Percentiles rank a stretch among this genome's conserved stretches.
phyloP scores from a whole-genome alignment of 2,113 vertebrate genomes.

The Machaerirhynchus nigripectus region DNA sequence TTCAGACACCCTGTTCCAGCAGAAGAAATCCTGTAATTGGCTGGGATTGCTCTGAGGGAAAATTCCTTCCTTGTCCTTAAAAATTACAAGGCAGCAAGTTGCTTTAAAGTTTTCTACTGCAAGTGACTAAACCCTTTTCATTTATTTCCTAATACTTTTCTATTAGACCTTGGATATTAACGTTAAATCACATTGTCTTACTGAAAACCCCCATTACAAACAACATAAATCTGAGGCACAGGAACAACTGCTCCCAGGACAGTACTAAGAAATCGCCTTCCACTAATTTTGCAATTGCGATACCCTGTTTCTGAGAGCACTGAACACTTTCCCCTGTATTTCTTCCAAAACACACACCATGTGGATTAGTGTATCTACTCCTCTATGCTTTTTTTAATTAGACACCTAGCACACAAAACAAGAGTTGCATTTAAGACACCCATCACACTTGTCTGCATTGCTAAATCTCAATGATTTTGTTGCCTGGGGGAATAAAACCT shows the following conservation, averaged over 20 bases:
- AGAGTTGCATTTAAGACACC: neutral
- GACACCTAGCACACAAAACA: neutral
- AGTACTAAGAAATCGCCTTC: neutral
- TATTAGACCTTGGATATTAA: slow-evolving; percentile 1
- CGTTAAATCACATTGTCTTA: neutral
- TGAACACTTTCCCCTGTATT: neutral
- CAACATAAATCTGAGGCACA: neutral
- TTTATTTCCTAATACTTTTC: slow-evolving; percentile 27
- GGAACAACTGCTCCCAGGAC: neutral
- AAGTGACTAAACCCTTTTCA: slow-evolving; percentile 17
- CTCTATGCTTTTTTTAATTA: neutral
- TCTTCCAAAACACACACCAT: neutral
- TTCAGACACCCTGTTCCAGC: neutral
- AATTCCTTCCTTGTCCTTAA: neutral
- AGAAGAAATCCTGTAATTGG: slow-evolving; percentile 9
- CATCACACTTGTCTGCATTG: neutral
- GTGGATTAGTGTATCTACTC: neutral
- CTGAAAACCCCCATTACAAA: slow-evolving; percentile 12
- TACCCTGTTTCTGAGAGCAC: neutral
- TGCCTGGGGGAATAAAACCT: neutral
- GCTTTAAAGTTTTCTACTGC: neutral
- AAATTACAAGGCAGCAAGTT: neutral
- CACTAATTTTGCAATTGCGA: neutral
- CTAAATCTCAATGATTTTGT: neutral
- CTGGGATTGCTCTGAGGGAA: neutral